A percentile compares a stretch with the other conserved stretches of the same genome.
Conservation (phyloP, 2,888 invertebrate species). For the Drymonia ruficornis region DNA sequence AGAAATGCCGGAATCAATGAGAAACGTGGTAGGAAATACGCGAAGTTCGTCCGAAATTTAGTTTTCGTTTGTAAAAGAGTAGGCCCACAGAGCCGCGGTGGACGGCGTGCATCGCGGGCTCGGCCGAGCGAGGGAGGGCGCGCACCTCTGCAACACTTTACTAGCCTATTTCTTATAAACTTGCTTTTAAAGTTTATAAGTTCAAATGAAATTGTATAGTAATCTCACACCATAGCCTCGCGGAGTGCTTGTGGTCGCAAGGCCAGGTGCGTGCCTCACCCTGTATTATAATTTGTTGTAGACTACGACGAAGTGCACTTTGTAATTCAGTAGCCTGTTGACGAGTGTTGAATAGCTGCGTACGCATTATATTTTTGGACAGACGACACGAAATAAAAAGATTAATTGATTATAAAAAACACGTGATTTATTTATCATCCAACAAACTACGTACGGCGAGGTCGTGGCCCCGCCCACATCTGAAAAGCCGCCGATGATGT, state of each 20-base stretch:
- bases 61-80: too few relatives aligned
- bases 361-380: slow-evolving; percentile 82
- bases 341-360: slow-evolving; percentile 65
- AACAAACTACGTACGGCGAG: slow-evolving; percentile 22
- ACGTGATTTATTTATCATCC: slow-evolving; percentile 49
- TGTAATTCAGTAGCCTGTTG: slow-evolving; percentile 68
- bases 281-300: slow-evolving; percentile 51
- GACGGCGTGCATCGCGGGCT: slow-evolving; percentile 33
- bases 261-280: slow-evolving; percentile 20
- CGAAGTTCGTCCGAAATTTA: too few relatives aligned
- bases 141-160: slow-evolving; percentile 4
- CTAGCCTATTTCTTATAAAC: too few relatives aligned
- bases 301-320: slow-evolving; percentile 67
- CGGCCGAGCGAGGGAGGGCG: slow-evolving; percentile 21
- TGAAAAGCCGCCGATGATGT: neutral
- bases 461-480: neutral
- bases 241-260: neutral
- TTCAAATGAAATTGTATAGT: too few relatives aligned
- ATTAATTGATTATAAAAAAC: slow-evolving; percentile 57
- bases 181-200: too few relatives aligned
- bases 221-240: too few relatives aligned
- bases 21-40: too few relatives aligned
- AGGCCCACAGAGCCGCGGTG: slow-evolving; percentile 35
- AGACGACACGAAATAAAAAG: slow-evolving; percentile 74
- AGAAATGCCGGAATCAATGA: too few relatives aligned